Base-by-base conservation (phyloP, 2,888 invertebrate genomes). In the Priapulus caudatus region DNA sequence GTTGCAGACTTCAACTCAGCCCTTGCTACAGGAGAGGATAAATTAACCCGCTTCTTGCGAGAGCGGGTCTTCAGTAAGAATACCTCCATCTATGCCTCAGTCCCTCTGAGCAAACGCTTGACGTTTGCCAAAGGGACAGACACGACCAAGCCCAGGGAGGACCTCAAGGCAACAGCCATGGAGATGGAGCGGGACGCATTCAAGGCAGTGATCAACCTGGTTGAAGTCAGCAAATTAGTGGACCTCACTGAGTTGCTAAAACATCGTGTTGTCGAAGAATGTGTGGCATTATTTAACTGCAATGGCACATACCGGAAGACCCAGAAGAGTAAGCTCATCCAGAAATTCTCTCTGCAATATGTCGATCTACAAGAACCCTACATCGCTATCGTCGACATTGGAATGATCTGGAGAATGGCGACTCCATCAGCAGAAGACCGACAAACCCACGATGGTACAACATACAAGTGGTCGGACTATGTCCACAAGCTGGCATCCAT, bases 221-320 rank as follows among this genome's bases (percentile, higher is more conserved):
- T 49, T 49, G 50, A 49, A 23, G 50, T 49, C 33, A 48, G 47
- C 33, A 45, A 49, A 49, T 23, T n/a, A n/a, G n/a, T n/a, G n/a
- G n/a, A n/a, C n/a, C n/a, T n/a, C n/a, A n/a, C n/a, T n/a, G n/a
- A n/a, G n/a, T n/a, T n/a, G n/a, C 50, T 49, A 10, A 47, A 49
- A 47, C 47, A 49, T 47, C 50, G 50, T 45, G 50, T 49, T 47
- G 47, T 49, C 50, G 47, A 49, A 23, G 50, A 49, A 23, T 49
- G 50, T 49, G 50, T 49, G 15, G 47, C 50, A 4, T 49, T 23
- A 23, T 49, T 23, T 16, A 49, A 16, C 16, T 49, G 15, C 20
- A n/a, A 47, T 47, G 50, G 50, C 50, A 49, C 50, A 4, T 49
- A 47, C 50, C 45, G 50, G 33, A 49, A 49, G 47, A 49, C 50